Conservation (phyloP, 2,797 vertebrate genomes). For the Enteromius argenteus region DNA sequence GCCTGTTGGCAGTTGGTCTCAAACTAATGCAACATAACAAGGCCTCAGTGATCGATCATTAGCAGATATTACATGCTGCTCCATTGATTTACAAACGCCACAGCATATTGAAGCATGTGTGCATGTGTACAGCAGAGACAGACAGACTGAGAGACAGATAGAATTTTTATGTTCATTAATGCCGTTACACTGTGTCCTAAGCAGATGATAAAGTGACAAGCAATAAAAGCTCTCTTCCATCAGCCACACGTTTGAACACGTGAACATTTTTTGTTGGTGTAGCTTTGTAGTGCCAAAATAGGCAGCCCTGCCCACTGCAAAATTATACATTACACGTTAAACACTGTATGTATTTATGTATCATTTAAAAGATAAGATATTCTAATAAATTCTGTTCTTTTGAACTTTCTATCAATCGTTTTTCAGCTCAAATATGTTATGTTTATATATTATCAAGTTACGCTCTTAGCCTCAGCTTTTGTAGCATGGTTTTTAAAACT, state of each 20-base stretch:
- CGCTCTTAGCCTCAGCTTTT: too few species aligned
- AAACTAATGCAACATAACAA: conserved; percentile 51
- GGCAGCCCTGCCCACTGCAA: neutral
- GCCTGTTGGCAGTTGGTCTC: conserved; percentile 34
- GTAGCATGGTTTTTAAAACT: too few species aligned
- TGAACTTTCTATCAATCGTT: too few species aligned
- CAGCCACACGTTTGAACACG: neutral
- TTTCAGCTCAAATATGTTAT: too few species aligned
- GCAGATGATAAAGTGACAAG: neutral
- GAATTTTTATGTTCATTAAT: neutral
- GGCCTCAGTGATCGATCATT: conserved; percentile 43
- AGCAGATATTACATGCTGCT: conserved; percentile 43
- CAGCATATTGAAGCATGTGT: conserved; percentile 9
- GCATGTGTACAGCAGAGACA: neutral
- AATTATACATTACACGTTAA: too few species aligned
- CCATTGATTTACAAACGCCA: conserved; percentile 36
- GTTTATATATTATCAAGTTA: too few species aligned
- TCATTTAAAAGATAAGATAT: too few species aligned
- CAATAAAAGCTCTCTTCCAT: neutral
- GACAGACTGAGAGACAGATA: neutral
- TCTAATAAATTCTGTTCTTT: too few species aligned
- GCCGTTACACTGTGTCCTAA: neutral
- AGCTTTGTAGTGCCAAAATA: neutral
- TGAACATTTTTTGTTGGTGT: neutral
- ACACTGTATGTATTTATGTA: too few species aligned